Evolutionary conservation across 2,888 invertebrate species (phyloP).

Genomic region (Stomorhina lunata): DNA sequence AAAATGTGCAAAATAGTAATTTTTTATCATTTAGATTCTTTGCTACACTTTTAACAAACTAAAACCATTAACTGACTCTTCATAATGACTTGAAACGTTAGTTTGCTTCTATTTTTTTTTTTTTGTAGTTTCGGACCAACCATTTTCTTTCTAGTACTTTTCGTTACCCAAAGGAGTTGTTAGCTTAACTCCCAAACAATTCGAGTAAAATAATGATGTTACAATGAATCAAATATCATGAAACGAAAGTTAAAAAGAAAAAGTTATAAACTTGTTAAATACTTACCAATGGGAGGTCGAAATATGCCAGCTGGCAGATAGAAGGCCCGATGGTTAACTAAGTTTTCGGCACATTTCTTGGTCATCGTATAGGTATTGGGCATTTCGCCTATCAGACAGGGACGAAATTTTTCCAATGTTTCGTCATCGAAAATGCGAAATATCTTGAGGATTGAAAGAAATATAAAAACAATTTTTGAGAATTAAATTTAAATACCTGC

Average conservation of each 20-base stretch:
- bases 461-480: not conserved
- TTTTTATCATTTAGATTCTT: conserved; percentile 63
- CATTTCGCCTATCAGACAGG: conserved; percentile 78
- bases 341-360: conserved; percentile 79
- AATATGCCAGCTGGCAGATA: conserved; percentile 79
- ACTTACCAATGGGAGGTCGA: conserved; percentile 79
- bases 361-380: conserved; percentile 80
- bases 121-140: not conserved
- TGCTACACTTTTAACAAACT: conserved; percentile 55
- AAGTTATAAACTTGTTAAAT: not conserved
- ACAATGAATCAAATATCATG: not conserved
- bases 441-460: conserved; percentile 71
- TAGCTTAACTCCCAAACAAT: not conserved
- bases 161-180: conserved; percentile 15
- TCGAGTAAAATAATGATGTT: conserved; percentile 26
- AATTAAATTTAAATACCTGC: conserved; percentile 74
- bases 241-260: not conserved
- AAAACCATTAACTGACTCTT: conserved; percentile 62
- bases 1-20: conserved; percentile 55
- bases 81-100: conserved; percentile 51
- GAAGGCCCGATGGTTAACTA: conserved; percentile 79
- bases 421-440: conserved; percentile 78
- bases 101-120: not conserved
- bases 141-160: not conserved
- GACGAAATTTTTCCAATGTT: conserved; percentile 78